Evolutionary conservation across 2,797 vertebrate species (phyloP).

Genomic region (Anas georgica): DNA sequence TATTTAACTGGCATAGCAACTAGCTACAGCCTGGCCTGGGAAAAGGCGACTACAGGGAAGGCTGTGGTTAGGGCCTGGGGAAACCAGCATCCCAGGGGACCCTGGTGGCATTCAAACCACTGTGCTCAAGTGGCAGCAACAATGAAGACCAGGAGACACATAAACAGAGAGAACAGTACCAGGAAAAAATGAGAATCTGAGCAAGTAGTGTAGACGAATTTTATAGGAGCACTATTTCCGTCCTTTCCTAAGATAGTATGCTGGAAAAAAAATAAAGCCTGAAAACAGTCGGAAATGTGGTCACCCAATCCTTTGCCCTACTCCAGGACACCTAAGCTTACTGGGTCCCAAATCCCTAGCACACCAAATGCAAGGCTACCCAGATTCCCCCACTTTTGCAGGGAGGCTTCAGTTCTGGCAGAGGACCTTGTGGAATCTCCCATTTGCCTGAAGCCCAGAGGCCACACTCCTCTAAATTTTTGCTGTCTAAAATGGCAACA

Average conservation of each 20-base stretch:
- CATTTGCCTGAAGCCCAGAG: not conserved
- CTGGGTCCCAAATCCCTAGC: not conserved
- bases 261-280: not conserved
- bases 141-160: accelerated
- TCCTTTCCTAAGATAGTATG: not conserved
- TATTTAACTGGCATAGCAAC: not conserved
- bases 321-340: not conserved
- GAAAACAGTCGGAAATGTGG: not conserved
- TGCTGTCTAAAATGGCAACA: not conserved
- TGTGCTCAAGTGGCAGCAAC: not conserved
- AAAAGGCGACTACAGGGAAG: not conserved
- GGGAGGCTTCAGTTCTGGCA: not conserved
- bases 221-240: not conserved
- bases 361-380: accelerated
- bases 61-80: not conserved
- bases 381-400: not conserved
- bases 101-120: not conserved
- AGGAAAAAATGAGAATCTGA: not conserved
- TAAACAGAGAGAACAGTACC: not conserved
- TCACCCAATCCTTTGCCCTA: not conserved
- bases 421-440: not conserved
- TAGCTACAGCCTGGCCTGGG: not conserved
- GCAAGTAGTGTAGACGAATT: not conserved
- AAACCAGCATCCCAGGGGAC: not conserved
- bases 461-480: not conserved